phyloP scores from a whole-genome alignment of 2,113 vertebrate species.

The Chitala chitala region DNA sequence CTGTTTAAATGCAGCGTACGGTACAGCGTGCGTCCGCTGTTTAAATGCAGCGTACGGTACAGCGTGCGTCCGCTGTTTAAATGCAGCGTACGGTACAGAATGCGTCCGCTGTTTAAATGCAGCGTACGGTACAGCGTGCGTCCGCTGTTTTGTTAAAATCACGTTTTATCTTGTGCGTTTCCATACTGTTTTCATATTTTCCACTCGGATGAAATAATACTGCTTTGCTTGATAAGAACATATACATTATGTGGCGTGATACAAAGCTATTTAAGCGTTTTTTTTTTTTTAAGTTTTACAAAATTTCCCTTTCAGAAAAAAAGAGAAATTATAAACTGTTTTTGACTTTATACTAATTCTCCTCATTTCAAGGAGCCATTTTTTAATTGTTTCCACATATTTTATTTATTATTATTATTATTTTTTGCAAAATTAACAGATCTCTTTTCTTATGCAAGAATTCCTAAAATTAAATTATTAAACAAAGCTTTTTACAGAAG shows the following conservation, averaged over 20 bases:
- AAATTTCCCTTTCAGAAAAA: background rate
- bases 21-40: too few relatives aligned
- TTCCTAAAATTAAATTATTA: constrained; percentile 50
- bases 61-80: too few relatives aligned
- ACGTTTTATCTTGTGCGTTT: background rate
- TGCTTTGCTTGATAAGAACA: too few relatives aligned
- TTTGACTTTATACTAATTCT: constrained; percentile 28
- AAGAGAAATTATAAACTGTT: constrained; percentile 22
- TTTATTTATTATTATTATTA: constrained; percentile 21
- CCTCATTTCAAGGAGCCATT: constrained; percentile 31
- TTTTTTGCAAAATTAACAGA: constrained; percentile 28
- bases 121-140: too few relatives aligned
- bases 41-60: too few relatives aligned
- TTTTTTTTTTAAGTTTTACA: too few relatives aligned
- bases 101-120: too few relatives aligned
- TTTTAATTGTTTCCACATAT: constrained; percentile 36
- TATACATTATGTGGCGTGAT: too few relatives aligned
- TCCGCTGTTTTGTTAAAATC: too few relatives aligned
- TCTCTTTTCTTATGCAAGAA: constrained; percentile 46
- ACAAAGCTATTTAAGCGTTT: too few relatives aligned
- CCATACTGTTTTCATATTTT: background rate
- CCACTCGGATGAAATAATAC: background rate
- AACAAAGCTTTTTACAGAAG: constrained; percentile 50
- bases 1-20: too few relatives aligned
- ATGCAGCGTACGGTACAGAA: too few relatives aligned